Evolutionary conservation across 2,888 invertebrate species (phyloP), one percentile per base, ranked within the genome.

Genomic region (Agrotis ipsilon): DNA sequence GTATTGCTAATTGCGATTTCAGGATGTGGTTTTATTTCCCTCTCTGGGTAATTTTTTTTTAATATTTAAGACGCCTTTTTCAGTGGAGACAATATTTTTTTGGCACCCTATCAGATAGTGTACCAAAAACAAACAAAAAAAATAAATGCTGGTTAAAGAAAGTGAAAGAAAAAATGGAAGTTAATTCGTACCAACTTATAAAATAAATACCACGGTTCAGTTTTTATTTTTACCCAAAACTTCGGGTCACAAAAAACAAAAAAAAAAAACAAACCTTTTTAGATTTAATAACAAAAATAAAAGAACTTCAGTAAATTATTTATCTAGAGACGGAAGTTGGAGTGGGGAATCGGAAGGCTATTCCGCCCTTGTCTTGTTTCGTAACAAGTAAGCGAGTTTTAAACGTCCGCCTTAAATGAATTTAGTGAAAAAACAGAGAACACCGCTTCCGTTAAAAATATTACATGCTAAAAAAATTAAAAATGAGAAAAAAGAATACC

Each of bases 301-400:
- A 57, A 48, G 24, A 11, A 55, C 27, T 39, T 11, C 27, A 57
- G 55, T 71, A 51, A 74, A 78, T 78, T 48, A 52, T 62, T 52
- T 48, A 78, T 78, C 27, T 72, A 39, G 19, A 48, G 51, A 45
- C 39, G 78, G 78, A 78, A 74, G 21, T 43, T 46, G 45, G 61
- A 18, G n/a, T 57, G 49, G 19, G 18, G 49, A 61, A 71, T 61
- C 59, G 43, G 43, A 46, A 46, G 27, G 46, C 13, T 43, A 16
- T 54, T 18, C 51, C 46, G 51, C 24, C 32, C 43, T 72, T 72
- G 46, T 72, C 32, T 62, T 74, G 43, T 58, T 63, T 72, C 16
- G 19, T 57, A 51, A 61, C 13, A 51, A 73, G 18, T 18, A 54
- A 21, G 55, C n/a, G 11, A 16, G 24, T 57, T 78, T 57, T 46